phyloP scores from a whole-genome alignment of 1,140 invertebrate species.

The Xylocopa sonorina region DNA sequence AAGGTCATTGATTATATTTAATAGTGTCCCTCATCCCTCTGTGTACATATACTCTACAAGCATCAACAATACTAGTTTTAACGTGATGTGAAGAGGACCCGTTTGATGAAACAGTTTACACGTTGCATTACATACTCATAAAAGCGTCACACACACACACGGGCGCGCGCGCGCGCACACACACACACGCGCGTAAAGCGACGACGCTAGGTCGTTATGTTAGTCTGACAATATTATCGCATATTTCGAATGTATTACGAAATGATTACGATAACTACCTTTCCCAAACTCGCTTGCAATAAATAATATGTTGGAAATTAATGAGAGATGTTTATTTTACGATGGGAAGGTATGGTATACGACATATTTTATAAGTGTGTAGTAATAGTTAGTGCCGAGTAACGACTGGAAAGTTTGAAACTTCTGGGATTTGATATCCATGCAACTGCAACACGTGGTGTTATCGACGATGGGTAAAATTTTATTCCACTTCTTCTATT shows the following conservation, averaged over 20 bases:
- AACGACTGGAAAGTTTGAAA: not conserved
- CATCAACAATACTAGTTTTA: conserved; percentile 56
- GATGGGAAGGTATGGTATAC: not conserved
- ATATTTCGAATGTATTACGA: conserved; percentile 70
- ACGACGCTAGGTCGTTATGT: conserved; percentile 63
- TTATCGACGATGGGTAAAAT: conserved; percentile 3
- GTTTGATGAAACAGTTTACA: conserved; percentile 22
- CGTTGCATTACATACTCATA: conserved; percentile 27
- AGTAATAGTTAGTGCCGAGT: not conserved
- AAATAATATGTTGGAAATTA: conserved; percentile 75
- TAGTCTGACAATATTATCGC: conserved; percentile 71
- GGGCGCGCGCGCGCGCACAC: too few species aligned
- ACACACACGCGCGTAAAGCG: conserved; percentile 59
- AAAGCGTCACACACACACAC: conserved; percentile 35
- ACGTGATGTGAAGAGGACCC: conserved; percentile 57
- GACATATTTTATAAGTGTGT: too few species aligned
- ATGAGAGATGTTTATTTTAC: not conserved
- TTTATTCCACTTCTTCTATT: conserved; percentile 16
- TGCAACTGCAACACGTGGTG: not conserved
- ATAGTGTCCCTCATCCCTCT: conserved; percentile 43
- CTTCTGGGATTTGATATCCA: not conserved
- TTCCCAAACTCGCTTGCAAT: conserved; percentile 76
- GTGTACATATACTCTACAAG: conserved; percentile 65
- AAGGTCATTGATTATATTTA: conserved; percentile 70
- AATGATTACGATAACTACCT: conserved; percentile 75